These are phyloP conservation scores for Creontiades dilutus DNA, from an alignment of 2,888 invertebrate genomes.

Conservation along the genomic window DNA sequence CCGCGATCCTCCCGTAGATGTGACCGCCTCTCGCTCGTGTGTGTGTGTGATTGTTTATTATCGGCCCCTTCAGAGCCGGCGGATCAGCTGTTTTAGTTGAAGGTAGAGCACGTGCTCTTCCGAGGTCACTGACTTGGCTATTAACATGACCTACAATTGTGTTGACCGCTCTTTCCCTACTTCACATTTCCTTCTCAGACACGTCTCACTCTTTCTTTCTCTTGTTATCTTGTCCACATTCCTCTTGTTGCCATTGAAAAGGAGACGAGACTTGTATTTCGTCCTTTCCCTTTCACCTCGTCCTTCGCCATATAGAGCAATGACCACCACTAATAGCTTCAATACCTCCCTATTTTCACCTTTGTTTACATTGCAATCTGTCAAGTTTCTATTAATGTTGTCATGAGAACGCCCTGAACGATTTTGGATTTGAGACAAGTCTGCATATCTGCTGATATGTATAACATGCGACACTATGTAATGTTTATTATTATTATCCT, in stretches of 20 bases:
- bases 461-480: no score
- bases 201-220: constrained; percentile 64
- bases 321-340: no score
- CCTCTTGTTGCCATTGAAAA: constrained; percentile 4
- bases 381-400: no score
- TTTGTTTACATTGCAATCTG: no score
- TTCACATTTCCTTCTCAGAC: constrained; percentile 68
- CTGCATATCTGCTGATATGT: no score
- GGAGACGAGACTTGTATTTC: background rate
- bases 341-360: no score
- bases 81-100: constrained; percentile 71
- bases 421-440: no score
- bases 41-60: constrained; percentile 70
- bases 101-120: constrained; percentile 66
- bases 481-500: no score
- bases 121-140: constrained; percentile 70
- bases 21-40: constrained; percentile 3
- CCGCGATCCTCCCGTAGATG: background rate
- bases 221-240: constrained; percentile 26
- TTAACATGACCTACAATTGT: constrained; percentile 71
- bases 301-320: background rate
- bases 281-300: constrained; percentile 27
- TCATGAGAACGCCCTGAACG: no score
- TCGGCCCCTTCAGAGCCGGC: constrained; percentile 54
- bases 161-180: constrained; percentile 65